Base-by-base conservation (phyloP, 1,140 invertebrate species). In the Bombus turneri region DNA sequence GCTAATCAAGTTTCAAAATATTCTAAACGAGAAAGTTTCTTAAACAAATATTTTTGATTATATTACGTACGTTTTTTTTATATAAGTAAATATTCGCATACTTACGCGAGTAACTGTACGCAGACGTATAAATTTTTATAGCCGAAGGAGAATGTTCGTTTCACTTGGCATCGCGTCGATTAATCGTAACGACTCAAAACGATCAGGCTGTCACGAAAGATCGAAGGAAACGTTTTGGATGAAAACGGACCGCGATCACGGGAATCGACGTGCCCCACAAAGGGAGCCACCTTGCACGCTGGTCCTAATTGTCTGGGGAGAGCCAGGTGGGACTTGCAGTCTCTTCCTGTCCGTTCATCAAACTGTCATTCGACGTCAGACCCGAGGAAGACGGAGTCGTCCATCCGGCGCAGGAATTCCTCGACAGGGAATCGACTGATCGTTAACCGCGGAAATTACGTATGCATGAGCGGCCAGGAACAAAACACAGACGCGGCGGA, bases 291-390 rank as follows among this genome's bases (percentile, higher is more conserved):
- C 90, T 91, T 91, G 89, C 89, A 79, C 80, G 84, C 41, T 62
- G 90, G 39, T 91, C 89, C 90, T 91, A 91, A 91, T 91, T 91
- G 89, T 91, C 82, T 88, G 78, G 76, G 82, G 68, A 86, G 89
- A 88, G 90, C 90, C 90, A 91, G 90, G 90, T 91, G 90, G 90
- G 90, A 89, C 90, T 88, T 82, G 69, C 84, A 86, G 84, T 88
- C 87, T 90, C 82, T 91, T 91, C 90, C 89, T 91, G 90, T 91
- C 89, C 90, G 90, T 91, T 90, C 90, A 91, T 91, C 90, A 91
- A 91, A 91, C 90, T 91, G 90, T 91, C 90, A 90, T 91, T 91
- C 66, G 90, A 91, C 85, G 86, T 90, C 87, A 90, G 88, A 37
- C 78, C 75, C 59, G 81, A 72, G 87, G 83, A 86, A 81, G 84